Evolutionary conservation across 2,797 vertebrate species (phyloP).

Genomic region (Eremophila alpestris): DNA sequence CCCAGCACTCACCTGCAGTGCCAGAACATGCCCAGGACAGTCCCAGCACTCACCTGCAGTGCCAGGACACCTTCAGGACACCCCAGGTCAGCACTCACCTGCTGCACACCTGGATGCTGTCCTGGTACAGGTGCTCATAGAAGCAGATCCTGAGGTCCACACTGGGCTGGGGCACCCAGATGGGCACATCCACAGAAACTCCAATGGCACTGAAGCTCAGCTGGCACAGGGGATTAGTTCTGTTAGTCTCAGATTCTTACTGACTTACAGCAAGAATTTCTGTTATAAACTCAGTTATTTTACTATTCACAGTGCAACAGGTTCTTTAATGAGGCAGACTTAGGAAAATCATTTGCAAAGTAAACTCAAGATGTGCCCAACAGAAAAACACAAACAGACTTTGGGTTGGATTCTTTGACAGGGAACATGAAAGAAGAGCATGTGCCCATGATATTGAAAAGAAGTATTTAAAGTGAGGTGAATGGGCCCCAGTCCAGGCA

Average conservation of each 20-base stretch:
- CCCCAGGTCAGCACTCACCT: background rate
- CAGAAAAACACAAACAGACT: background rate
- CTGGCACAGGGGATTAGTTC: background rate
- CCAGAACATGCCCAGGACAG: background rate
- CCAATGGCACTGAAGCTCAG: constrained; percentile 77
- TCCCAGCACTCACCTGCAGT: no score
- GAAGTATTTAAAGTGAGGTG: background rate
- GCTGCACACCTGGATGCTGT: constrained; percentile 77
- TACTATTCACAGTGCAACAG: background rate
- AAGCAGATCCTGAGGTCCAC: constrained; percentile 91
- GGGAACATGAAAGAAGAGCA: background rate
- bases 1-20: constrained; percentile 74
- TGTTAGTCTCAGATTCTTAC: background rate
- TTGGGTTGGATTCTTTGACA: background rate
- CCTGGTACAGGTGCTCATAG: constrained; percentile 88
- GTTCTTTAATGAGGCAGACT: background rate
- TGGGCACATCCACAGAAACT: constrained; percentile 77
- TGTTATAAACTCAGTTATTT: background rate
- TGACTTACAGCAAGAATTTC: background rate
- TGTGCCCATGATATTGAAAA: background rate
- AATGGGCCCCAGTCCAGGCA: background rate
- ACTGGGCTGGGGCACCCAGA: constrained; percentile 82
- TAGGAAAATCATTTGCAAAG: background rate
- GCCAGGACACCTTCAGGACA: no score
- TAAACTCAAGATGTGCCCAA: background rate